Conservation (phyloP, 1,140 invertebrate genomes). For the Penaeus indicus region DNA sequence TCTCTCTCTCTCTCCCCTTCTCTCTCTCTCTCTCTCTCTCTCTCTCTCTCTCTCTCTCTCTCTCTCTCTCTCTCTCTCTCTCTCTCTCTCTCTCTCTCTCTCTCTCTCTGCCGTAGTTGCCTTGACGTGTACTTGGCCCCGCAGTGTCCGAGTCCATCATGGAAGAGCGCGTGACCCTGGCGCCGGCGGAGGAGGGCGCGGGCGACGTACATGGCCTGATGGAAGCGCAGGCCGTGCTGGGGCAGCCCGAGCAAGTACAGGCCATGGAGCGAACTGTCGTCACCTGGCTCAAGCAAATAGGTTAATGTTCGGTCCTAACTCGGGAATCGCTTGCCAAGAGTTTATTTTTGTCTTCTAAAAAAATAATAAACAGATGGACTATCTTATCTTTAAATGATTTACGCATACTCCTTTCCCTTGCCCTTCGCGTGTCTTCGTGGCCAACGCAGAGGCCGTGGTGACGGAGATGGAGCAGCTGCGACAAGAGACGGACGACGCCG, state of each 20-base stretch:
- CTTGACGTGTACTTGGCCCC: too few relatives aligned
- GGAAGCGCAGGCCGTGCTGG: neutral
- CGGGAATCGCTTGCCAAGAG: neutral
- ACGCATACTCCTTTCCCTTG: too few relatives aligned
- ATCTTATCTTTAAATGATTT: neutral
- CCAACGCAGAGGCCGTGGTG: slow-evolving; percentile 58
- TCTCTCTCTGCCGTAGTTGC: too few relatives aligned
- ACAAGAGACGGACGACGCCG: slow-evolving; percentile 90
- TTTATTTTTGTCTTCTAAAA: too few relatives aligned
- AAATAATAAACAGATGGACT: neutral
- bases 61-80: too few relatives aligned
- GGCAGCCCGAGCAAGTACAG: neutral
- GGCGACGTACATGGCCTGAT: neutral
- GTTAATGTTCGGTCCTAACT: neutral
- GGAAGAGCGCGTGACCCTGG: slow-evolving; percentile 6
- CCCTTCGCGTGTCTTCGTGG: too few relatives aligned
- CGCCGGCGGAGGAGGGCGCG: neutral
- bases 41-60: too few relatives aligned
- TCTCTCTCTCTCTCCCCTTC: too few relatives aligned
- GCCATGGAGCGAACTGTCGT: neutral
- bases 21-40: too few relatives aligned
- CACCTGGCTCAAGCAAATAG: slow-evolving; percentile 11
- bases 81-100: too few relatives aligned
- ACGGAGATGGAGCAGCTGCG: slow-evolving; percentile 88
- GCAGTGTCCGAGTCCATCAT: slow-evolving; percentile 14